Evolutionary conservation across 2,797 vertebrate species (phyloP).

Genomic region (Macropodus opercularis): DNA sequence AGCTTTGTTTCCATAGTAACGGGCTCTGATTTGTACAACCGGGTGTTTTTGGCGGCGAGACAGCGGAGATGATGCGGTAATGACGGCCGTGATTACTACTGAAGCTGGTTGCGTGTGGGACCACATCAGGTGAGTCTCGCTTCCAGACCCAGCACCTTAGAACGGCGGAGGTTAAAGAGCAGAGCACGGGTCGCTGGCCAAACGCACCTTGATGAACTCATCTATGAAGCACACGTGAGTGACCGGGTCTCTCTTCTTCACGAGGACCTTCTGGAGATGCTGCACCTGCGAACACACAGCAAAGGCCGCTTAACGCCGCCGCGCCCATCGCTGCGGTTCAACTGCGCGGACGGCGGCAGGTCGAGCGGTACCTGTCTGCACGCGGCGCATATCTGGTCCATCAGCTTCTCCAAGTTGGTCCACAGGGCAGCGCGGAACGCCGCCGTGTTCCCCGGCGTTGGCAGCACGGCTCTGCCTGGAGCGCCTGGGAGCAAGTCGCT

Average conservation of each 20-base stretch:
- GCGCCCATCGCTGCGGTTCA: not conserved
- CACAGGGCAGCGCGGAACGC: slow-evolving; percentile 96
- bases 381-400: slow-evolving; percentile 95
- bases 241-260: slow-evolving; percentile 96
- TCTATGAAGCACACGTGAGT: slow-evolving; percentile 97
- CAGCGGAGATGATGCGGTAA: slow-evolving; percentile 15
- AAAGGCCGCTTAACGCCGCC: not conserved
- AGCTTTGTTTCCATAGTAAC: slow-evolving; percentile 72
- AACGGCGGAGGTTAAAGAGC: too few species aligned
- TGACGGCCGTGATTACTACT: slow-evolving; percentile 15
- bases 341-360: not conserved
- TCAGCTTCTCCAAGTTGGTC: slow-evolving; percentile 97
- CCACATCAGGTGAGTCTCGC: too few species aligned
- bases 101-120: too few species aligned
- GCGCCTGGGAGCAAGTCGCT: slow-evolving; percentile 85
- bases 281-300: slow-evolving; percentile 84
- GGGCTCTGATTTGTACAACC: slow-evolving; percentile 35
- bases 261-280: slow-evolving; percentile 94
- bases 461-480: slow-evolving; percentile 92
- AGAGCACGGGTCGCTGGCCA: too few species aligned
- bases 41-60: slow-evolving; percentile 13
- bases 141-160: too few species aligned
- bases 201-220: slow-evolving; percentile 92
- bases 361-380: slow-evolving; percentile 80
- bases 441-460: slow-evolving; percentile 92